Conservation (phyloP, 2,888 invertebrate species). For the Clitarchus hookeri region DNA sequence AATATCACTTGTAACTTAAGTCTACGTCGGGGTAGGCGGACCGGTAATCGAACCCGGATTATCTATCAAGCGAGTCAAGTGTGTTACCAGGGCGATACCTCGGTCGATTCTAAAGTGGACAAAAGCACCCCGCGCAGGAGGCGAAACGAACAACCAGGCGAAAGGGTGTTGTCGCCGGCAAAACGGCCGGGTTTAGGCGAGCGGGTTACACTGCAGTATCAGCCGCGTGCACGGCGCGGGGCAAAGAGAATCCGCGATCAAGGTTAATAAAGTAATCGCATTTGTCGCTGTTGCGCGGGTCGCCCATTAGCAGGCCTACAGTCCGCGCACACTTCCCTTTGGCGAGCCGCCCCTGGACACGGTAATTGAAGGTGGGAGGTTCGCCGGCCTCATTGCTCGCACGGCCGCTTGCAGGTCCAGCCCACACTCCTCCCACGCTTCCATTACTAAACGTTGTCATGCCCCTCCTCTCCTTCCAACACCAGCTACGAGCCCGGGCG, state of each 20-base stretch:
- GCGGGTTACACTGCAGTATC: too few species aligned
- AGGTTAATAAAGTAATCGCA: slow-evolving; percentile 8
- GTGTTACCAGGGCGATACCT: too few species aligned
- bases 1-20: too few species aligned
- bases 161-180: neutral
- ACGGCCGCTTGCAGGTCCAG: neutral
- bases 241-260: neutral
- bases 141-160: neutral
- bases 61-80: too few species aligned
- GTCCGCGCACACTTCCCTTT: neutral
- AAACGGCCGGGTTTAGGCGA: too few species aligned
- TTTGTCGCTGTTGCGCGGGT: neutral
- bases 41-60: too few species aligned
- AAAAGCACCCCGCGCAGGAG: too few species aligned
- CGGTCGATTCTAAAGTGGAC: too few species aligned
- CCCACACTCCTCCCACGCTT: neutral
- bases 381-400: neutral
- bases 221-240: neutral
- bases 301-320: neutral
- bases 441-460: neutral
- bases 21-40: too few species aligned
- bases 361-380: neutral
- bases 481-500: neutral
- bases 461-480: neutral
- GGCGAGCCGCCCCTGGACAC: neutral